Base-by-base conservation (phyloP, 1,140 invertebrate genomes). In the Brachionus koreanus region DNA sequence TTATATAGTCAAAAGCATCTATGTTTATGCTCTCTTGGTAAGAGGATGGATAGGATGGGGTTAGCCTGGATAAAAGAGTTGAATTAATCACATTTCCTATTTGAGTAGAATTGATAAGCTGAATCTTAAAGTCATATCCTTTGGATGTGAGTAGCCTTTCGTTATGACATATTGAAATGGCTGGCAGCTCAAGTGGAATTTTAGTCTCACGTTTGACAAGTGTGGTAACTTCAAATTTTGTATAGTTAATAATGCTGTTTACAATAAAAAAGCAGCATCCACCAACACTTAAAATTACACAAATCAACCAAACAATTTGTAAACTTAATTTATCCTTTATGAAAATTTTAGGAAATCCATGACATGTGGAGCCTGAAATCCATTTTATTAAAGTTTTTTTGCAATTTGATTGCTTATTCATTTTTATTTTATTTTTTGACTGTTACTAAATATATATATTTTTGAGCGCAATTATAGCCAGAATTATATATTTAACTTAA, bases 311-410 rank as follows among this genome's bases (percentile, higher is more conserved):
- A 16, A 74, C 7, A 1, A 74, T 35, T 37, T 74, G 42, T 23
- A 74, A 23, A 7, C n/a, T 23, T 19, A 43, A 6, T 43, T 42
- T 25, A 5, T 74, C 29, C 2, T 37, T 74, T 74, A 43, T 74
- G 12, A 74, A 3, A 23, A 74, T 74, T 43, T 74, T 74, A 23
- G 67, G 67, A 25, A 74, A 74, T 19, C 67, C 67, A 74, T 74
- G 67, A n/a, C 37, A 43, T 0, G 67, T 74, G 1, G 67, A 74
- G 7, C 43, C 67, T n/a, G 23, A 43, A 7, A 74, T 43, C 67
- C 67, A 74, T 9, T 74, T 37, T 67, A n/a, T 33, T n/a, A 67
- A 39, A 13, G 19, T 67, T 7, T 10, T 67, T 12, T 35, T 37
- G n/a, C n/a, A n/a, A n/a, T n/a, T n/a, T n/a, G n/a, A n/a, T n/a